Conservation (phyloP, 2,113 vertebrate genomes). For the Pituophis catenifer region DNA sequence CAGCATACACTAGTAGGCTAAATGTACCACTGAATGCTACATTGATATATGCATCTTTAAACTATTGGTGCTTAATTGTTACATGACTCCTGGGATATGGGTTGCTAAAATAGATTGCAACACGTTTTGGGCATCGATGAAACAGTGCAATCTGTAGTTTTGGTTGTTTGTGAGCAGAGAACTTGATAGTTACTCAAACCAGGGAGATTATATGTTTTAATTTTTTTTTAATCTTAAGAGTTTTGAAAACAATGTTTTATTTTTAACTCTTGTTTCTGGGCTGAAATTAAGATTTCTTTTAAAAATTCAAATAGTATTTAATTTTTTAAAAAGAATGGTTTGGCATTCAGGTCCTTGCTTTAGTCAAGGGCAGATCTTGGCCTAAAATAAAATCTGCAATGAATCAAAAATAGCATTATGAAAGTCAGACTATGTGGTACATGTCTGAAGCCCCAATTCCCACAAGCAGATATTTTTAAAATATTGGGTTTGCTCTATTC, state of each 20-base stretch:
- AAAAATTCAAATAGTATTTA: background rate
- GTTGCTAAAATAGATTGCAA: background rate
- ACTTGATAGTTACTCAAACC: background rate
- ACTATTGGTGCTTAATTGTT: background rate
- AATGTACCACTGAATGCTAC: background rate
- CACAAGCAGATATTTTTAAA: background rate
- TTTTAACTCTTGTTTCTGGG: background rate
- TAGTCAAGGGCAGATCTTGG: background rate
- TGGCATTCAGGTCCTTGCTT: background rate
- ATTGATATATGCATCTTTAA: background rate
- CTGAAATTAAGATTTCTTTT: background rate
- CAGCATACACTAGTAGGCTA: background rate
- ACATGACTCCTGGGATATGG: background rate
- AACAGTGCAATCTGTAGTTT: background rate
- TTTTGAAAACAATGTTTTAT: background rate
- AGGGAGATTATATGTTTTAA: background rate
- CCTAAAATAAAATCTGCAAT: background rate
- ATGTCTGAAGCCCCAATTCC: background rate
- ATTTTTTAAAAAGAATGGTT: background rate
- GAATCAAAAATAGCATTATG: background rate
- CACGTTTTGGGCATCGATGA: background rate
- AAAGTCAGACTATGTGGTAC: background rate
- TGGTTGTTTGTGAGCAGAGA: background rate
- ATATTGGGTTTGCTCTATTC: background rate
- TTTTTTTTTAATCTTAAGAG: background rate